A percentile compares a stretch with the other conserved stretches of the same genome.
These are phyloP conservation scores for Stichodactyla helianthus DNA, from an alignment of 64 coral and sea anemone species.

Conservation along the genomic window DNA sequence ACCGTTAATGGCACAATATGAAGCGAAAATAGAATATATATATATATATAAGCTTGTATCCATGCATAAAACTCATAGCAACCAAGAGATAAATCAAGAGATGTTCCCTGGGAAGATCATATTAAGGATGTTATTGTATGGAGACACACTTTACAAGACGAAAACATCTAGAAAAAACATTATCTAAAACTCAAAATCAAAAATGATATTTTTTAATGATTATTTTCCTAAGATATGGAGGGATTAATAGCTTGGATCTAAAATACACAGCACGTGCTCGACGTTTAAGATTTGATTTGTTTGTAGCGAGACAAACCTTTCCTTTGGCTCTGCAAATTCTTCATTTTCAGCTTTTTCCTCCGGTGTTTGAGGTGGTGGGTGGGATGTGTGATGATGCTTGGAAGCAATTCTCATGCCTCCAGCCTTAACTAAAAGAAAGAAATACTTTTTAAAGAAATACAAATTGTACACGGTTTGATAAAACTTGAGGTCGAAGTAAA, in stretches of 20 bases:
- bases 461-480: constrained; percentile 10
- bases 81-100: too few relatives aligned
- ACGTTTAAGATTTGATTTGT: not conserved
- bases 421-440: constrained; percentile 69
- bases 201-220: too few relatives aligned
- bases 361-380: constrained; percentile 63
- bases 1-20: too few relatives aligned
- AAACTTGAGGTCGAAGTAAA: not conserved
- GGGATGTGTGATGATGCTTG: constrained; percentile 71
- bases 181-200: too few relatives aligned
- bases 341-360: constrained; percentile 97
- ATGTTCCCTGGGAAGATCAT: too few relatives aligned
- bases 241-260: not conserved
- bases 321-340: constrained; percentile 84
- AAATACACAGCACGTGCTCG: constrained; percentile 6
- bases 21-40: too few relatives aligned
- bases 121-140: too few relatives aligned
- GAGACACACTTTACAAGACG: too few relatives aligned
- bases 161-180: too few relatives aligned
- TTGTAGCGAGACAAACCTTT: constrained; percentile 28
- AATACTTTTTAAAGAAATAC: not conserved
- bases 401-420: constrained; percentile 92
- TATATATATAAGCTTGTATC: too few relatives aligned
- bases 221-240: not conserved
- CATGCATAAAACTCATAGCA: too few relatives aligned